phyloP scores from a whole-genome alignment of 2,797 vertebrate genomes.

The Sphenopsis melanotis region DNA sequence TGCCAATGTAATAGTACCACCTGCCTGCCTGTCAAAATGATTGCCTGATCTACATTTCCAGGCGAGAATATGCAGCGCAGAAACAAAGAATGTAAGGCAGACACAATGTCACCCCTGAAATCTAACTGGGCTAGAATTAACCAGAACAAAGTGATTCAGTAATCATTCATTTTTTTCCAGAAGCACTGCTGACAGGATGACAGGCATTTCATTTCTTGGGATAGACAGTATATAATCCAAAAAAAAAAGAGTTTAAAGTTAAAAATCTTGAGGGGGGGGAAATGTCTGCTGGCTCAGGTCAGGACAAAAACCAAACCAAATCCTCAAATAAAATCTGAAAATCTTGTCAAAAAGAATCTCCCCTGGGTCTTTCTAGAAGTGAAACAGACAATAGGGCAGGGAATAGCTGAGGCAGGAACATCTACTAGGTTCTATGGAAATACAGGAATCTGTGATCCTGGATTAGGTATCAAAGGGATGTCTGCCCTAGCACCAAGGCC shows the following conservation, averaged over 20 bases:
- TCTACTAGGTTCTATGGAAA: neutral
- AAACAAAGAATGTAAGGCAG: conserved; percentile 33
- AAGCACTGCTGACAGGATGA: conserved; percentile 30
- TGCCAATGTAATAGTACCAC: conserved; percentile 11
- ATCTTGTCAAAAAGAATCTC: neutral
- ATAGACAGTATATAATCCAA: neutral
- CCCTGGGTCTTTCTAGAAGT: neutral
- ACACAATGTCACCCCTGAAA: neutral
- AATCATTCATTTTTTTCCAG: neutral
- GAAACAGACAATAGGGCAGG: neutral
- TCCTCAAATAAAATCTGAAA: neutral
- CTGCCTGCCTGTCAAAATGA: conserved; percentile 41
- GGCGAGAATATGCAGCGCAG: neutral
- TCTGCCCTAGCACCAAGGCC: neutral
- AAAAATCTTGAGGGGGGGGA: neutral
- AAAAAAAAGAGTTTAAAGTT: neutral
- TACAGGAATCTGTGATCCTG: neutral
- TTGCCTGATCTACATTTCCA: neutral
- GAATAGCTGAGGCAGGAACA: neutral
- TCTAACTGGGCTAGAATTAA: conserved; percentile 12
- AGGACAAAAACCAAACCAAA: neutral
- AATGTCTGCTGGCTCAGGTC: neutral
- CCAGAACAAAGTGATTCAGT: conserved; percentile 19
- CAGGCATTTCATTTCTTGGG: neutral
- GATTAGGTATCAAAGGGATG: neutral